Base-by-base conservation (phyloP, 2,113 vertebrate genomes). In the Dendrocopos noguchii region DNA sequence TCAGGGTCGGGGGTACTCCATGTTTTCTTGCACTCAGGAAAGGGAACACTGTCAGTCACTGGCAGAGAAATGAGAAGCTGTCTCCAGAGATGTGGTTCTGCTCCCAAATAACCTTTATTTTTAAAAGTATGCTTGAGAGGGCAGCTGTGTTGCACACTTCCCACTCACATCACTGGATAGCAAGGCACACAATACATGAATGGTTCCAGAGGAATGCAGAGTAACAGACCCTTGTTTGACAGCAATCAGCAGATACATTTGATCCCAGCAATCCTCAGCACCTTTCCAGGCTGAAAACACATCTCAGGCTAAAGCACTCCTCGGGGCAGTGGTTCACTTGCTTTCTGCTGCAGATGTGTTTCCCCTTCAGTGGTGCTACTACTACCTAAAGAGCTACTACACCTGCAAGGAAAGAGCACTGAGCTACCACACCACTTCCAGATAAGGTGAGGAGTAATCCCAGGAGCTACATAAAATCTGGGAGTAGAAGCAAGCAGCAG, bases 61-160 rank as follows among this genome's bases (percentile, higher is more conserved):
- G 73, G 78, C 66, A 82, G 2, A 78, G 85, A 91, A 95, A 94
- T 77, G 90, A 96, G 88, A 94, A 94, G 85, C 84, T 91, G 33
- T 67, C 82, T 94, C 84, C 93, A 93, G 90, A 80, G 91, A 93
- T 2, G 33, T 29, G 72, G 65, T 78, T 95, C 88, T 90, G 82
- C 91, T 93, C 90, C 87, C 92, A 95, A 56, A 94, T 24, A 90
- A 85, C 65, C 73, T 95, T 95, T 92, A 86, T 95, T 95, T 93
- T 73, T 17, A 7, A 72, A 12, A 70, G 25, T 3, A n/a, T 6
- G 55, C 61, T 22, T 53, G 76, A 72, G 90, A 85, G 31, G 64
- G 63, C 9, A 8, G 17, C 87, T 85, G 50, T 2, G 9, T 31
- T 52, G 42, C 85, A 47, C 73, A 8, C 77, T 75, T 39, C 82